A percentile compares a stretch with the other conserved stretches of the same genome.
phyloP scores from a whole-genome alignment of 2,888 invertebrate species.

The Thalpophila matura region DNA sequence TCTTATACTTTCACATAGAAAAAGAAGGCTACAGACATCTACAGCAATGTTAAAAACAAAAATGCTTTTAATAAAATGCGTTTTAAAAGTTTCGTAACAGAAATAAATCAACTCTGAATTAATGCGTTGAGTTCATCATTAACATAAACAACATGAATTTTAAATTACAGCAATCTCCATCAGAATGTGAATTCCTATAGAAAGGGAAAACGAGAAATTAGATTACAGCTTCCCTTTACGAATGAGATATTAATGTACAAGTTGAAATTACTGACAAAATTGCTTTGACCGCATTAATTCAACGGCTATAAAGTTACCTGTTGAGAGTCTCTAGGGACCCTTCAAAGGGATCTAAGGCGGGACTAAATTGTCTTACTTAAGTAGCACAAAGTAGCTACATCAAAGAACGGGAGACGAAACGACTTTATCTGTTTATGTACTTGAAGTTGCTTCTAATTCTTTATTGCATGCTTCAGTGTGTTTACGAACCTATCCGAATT shows the following conservation, averaged over 20 bases:
- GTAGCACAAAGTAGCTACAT: slow-evolving; percentile 72
- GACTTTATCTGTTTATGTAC: slow-evolving; percentile 58
- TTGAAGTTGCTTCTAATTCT: slow-evolving; percentile 57
- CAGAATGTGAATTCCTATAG: slow-evolving; percentile 39
- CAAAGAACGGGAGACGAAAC: slow-evolving; percentile 69
- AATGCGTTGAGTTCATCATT: slow-evolving; percentile 39
- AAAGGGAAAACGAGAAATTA: slow-evolving; percentile 67
- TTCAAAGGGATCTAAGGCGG: slow-evolving; percentile 80
- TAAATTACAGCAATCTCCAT: slow-evolving; percentile 41
- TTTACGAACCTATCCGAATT: slow-evolving; percentile 54
- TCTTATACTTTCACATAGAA: slow-evolving; percentile 33
- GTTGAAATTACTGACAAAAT: slow-evolving; percentile 75
- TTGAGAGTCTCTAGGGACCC: slow-evolving; percentile 76
- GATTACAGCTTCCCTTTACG: slow-evolving; percentile 69
- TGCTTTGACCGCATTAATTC: slow-evolving; percentile 85
- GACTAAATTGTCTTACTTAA: slow-evolving; percentile 82
- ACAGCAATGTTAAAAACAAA: slow-evolving; percentile 32
- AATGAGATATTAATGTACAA: slow-evolving; percentile 75
- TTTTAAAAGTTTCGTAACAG: slow-evolving; percentile 35
- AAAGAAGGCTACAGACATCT: slow-evolving; percentile 19
- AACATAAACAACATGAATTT: slow-evolving; percentile 45
- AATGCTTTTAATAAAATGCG: slow-evolving; percentile 32
- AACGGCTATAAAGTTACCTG: slow-evolving; percentile 83
- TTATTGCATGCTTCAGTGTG: slow-evolving; percentile 53
- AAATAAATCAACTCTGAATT: slow-evolving; percentile 31